Conservation (phyloP, 2,113 vertebrate species). For the Galeopterus variegatus region DNA sequence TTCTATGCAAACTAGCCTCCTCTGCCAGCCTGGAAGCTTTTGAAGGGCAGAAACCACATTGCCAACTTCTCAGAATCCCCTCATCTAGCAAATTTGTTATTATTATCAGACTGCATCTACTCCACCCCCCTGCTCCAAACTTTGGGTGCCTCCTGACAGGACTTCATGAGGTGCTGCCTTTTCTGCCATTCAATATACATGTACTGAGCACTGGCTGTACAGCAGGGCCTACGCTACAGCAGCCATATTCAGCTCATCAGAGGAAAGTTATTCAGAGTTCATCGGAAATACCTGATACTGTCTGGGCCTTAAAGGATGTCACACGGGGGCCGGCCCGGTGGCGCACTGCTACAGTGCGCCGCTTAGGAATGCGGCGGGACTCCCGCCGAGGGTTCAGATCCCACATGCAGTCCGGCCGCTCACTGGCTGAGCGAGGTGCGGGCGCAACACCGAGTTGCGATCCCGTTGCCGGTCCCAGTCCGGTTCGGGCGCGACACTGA, state of each 20-base stretch:
- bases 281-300: background rate
- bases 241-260: background rate
- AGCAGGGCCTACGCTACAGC: background rate
- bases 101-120: background rate
- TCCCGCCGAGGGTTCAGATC: too few species aligned
- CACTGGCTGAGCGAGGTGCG: too few species aligned
- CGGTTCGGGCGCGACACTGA: too few species aligned
- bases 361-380: too few species aligned
- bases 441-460: too few species aligned
- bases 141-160: background rate
- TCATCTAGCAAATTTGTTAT: background rate
- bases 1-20: background rate
- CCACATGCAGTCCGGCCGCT: too few species aligned
- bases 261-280: background rate
- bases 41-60: background rate
- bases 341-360: too few species aligned
- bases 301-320: background rate
- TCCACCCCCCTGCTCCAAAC: background rate
- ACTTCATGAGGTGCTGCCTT: background rate
- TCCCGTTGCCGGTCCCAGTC: too few species aligned
- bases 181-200: background rate
- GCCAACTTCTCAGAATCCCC: background rate
- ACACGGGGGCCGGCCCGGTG: too few species aligned
- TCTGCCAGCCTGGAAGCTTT: conserved; percentile 1
- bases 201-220: too few species aligned